Base-by-base conservation (phyloP, 2,113 vertebrate species). In the Trogon surrucura region DNA sequence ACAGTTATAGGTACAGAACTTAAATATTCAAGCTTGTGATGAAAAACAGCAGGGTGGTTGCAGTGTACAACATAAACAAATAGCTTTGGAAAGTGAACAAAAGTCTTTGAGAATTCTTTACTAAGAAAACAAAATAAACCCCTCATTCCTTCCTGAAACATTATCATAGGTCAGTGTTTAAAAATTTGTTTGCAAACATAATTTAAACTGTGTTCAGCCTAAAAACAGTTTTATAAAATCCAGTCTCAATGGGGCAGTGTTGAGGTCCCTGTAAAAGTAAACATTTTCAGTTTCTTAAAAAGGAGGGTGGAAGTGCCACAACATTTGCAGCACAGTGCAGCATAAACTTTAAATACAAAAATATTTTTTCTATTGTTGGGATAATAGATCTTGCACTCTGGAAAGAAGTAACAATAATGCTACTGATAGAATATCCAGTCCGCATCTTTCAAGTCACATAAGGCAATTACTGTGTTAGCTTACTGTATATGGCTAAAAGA, bases 11-110 rank as follows among this genome's bases (percentile, higher is more conserved):
- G 97, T 98, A 99, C 98, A 99, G 98, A 98, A 98, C 98, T 99
- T 99, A 99, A 99, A 99, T 99, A 99, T 99, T 99, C 99, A 99
- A 99, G 98, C 98, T 99, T 99, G 98, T 98, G 98, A 98, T 98
- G 98, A 98, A 96, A 98, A 98, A 97, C 96, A 97, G 98, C 98
- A 98, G 98, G 98, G 98, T 99, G 98, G 98, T 98, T 97, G 98
- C 98, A 98, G 98, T 98, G 98, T 98, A 98, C 97, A 98, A 98
- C 99, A 98, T 98, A 99, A 99, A 99, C 99, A 99, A 99, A 98
- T 99, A 99, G 99, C 98, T 99, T 99, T 99, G 99, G 99, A 99
- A 98, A 98, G 98, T 98, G 98, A 99, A 98, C 97, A n/a, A 97
- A 98, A 98, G 98, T 98, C 98, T 98, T 98, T 98, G 98, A 98